Conservation (phyloP, 2,113 vertebrate species). For the Cyanocitta stelleri region DNA sequence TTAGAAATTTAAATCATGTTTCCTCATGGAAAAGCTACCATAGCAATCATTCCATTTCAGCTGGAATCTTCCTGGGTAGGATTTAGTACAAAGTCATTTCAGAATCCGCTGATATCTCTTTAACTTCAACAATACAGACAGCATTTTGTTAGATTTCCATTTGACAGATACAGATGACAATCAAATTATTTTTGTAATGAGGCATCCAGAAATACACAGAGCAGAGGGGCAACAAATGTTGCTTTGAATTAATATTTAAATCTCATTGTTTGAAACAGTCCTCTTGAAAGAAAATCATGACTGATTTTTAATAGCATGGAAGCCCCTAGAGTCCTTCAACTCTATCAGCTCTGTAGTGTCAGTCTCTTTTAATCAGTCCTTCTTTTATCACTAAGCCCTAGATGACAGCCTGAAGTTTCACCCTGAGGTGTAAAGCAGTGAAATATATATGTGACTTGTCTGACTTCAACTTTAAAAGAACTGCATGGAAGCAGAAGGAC, state of each 20-base stretch:
- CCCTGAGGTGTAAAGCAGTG: slow-evolving; percentile 22
- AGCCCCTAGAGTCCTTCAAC: slow-evolving; percentile 8
- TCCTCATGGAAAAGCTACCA: not conserved
- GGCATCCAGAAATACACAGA: slow-evolving; percentile 6
- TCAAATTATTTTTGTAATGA: slow-evolving; percentile 46
- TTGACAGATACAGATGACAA: slow-evolving; percentile 11
- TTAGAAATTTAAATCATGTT: not conserved
- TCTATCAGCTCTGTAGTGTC: slow-evolving; percentile 36
- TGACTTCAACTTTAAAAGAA: slow-evolving; percentile 1
- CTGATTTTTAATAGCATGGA: slow-evolving; percentile 35
- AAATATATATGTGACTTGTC: slow-evolving; percentile 44
- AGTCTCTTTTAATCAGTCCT: slow-evolving; percentile 55
- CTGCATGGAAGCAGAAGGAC: not conserved
- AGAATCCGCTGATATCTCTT: not conserved
- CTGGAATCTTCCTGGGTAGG: not conserved
- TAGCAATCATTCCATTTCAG: not conserved
- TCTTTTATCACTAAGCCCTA: slow-evolving; percentile 35
- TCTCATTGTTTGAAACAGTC: slow-evolving; percentile 38
- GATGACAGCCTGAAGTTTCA: slow-evolving; percentile 43
- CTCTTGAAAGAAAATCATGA: slow-evolving; percentile 40
- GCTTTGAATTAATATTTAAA: slow-evolving; percentile 56
- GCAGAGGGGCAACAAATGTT: slow-evolving; percentile 20
- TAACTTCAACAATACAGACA: not conserved
- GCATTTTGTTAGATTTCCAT: not conserved
- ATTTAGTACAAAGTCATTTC: not conserved